Base-by-base conservation (phyloP, 2,888 invertebrate genomes). In the Alsophila aescularia region DNA sequence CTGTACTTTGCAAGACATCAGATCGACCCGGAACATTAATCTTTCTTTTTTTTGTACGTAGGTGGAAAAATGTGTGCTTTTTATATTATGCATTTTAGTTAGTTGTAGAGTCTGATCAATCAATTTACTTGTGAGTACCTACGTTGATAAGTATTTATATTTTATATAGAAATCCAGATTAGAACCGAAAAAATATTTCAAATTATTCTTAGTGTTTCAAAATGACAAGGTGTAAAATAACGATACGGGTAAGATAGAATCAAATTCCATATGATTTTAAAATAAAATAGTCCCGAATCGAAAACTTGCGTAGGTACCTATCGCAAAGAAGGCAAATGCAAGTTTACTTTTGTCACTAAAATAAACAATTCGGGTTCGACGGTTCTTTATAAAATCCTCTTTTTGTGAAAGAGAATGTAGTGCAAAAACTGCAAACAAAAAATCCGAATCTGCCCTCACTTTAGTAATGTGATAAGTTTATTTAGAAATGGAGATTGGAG, bases 391-490 rank as follows among this genome's bases (percentile, higher is more conserved):
- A 44, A 60, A 66, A 75, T 67, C 73, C 72, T 79, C 87, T 51
- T 87, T 87, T 81, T 81, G 72, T 73, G 60, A 58, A 63, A 71
- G 67, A 77, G 79, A 83, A 81, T 81, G 75, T 79, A 76, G 79
- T 80, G 83, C 87, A 89, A 88, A 88, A 90, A 87, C 73, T 66
- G 48, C 51, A 36, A 62, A 82, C 81, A 88, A 89, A 88, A 88
- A 87, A 76, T 59, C 58, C 66, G 82, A 88, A 83, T 81, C 81
- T 77, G 70, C 78, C 75, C 68, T 56, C 64, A 69, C 65, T 70
- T 74, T 72, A 71, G 77, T 79, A 81, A 86, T 79, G 79, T 81
- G 89, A 90, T 89, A 87, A 87, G 87, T 89, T 90, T 90, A 85
- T 88, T 87, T 87, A 83, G 85, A 83, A 88, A 88, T 75, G 57